A percentile compares a stretch with the other conserved stretches of the same genome.
These are phyloP conservation scores for Lagopus leucura DNA, from an alignment of 2,113 vertebrate genomes.

Conservation along the genomic window DNA sequence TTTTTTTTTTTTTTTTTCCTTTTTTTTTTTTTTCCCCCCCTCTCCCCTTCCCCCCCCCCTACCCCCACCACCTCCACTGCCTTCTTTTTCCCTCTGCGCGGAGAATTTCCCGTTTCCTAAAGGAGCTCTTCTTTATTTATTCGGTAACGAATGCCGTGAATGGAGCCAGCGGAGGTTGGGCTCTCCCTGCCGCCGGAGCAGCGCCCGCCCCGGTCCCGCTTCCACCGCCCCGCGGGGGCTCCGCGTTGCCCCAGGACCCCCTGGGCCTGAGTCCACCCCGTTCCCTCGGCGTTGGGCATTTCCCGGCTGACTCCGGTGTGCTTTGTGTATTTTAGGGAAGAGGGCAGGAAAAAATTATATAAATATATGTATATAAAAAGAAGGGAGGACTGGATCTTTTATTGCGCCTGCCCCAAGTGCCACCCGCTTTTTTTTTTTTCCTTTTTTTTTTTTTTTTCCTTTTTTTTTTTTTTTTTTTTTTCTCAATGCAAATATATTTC, in stretches of 20 bases:
- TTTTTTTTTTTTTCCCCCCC: neutral
- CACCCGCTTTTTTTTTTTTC: neutral
- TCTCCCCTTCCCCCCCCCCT: too few relatives aligned
- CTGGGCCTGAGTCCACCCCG: neutral
- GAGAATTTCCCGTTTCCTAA: neutral
- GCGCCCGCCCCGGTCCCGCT: neutral
- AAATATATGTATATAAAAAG: too few relatives aligned
- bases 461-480: neutral
- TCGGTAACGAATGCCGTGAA: neutral
- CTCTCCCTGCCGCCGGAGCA: too few relatives aligned
- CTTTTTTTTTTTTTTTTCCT: neutral
- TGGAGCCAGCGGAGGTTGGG: too few relatives aligned
- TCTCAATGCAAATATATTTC: constrained; percentile 19
- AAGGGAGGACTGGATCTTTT: too few relatives aligned
- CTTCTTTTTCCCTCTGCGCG: neutral
- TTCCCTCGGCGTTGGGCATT: too few relatives aligned
- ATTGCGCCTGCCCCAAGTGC: too few relatives aligned
- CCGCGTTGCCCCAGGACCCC: neutral
- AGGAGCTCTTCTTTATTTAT: neutral
- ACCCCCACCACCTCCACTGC: too few relatives aligned
- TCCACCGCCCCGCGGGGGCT: neutral
- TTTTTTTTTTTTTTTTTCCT: neutral
- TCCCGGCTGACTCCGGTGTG: too few relatives aligned
- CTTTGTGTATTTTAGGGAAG: neutral
- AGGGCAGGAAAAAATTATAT: neutral